phyloP scores from a whole-genome alignment of 2,888 invertebrate species.

The Eumacrocentrus americanus region DNA sequence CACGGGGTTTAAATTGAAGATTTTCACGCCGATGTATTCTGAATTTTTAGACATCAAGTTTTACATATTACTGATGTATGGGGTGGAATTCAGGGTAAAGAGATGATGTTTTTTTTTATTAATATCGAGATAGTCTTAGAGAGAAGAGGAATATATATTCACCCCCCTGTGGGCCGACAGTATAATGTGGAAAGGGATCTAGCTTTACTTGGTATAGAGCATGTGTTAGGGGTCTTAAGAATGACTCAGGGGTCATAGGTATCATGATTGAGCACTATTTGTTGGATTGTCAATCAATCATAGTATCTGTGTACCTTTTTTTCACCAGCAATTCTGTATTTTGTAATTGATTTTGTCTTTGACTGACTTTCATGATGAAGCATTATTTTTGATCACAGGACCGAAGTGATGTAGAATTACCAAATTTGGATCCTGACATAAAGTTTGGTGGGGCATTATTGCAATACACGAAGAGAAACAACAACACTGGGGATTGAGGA shows the following conservation, averaged over 20 bases:
- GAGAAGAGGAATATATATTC: slow-evolving; percentile 5
- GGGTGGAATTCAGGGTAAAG: no score
- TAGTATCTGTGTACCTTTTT: no score
- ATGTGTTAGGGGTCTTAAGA: slow-evolving; percentile 30
- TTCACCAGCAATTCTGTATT: no score
- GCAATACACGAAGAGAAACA: slow-evolving; percentile 30
- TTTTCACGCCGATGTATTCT: no score
- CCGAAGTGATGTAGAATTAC: slow-evolving; percentile 49
- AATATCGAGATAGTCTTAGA: neutral
- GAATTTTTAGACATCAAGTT: no score
- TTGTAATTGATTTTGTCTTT: neutral
- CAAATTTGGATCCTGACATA: slow-evolving; percentile 28
- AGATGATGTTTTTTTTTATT: no score
- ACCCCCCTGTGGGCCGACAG: slow-evolving; percentile 13
- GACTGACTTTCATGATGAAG: no score
- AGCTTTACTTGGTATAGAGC: slow-evolving; percentile 19
- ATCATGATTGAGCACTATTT: no score
- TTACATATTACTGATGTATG: no score
- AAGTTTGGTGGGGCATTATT: slow-evolving; percentile 39
- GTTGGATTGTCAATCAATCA: no score
- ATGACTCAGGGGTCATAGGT: slow-evolving; percentile 29
- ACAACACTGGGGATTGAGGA: slow-evolving; percentile 18
- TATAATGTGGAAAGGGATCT: slow-evolving; percentile 8
- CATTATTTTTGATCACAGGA: slow-evolving; percentile 34
- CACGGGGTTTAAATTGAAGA: no score